Conservation (phyloP, 1,140 invertebrate species). For the Saxidomus purpurata region DNA sequence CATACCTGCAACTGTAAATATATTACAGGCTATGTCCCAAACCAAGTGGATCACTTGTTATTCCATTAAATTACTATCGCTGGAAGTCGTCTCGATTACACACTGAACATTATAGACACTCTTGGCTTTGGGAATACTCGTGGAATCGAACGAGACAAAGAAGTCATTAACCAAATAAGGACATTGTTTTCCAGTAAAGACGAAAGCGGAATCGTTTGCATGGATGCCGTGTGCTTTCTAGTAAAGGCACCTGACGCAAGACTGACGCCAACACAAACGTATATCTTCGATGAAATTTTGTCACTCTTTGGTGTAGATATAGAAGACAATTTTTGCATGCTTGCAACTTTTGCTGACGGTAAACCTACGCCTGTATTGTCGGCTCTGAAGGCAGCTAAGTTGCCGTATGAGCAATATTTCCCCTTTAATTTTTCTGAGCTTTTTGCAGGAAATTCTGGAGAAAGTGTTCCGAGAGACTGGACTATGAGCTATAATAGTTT, state of each 20-base stretch:
- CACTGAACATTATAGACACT: constrained; percentile 62
- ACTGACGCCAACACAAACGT: constrained; percentile 49
- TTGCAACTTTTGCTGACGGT: constrained; percentile 71
- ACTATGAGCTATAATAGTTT: constrained; percentile 25
- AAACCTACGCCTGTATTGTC: constrained; percentile 63
- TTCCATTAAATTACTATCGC: not conserved
- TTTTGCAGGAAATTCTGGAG: constrained; percentile 7
- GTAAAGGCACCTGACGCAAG: constrained; percentile 12
- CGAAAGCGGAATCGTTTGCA: constrained; percentile 34
- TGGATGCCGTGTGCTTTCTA: constrained; percentile 65
- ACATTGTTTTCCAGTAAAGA: constrained; percentile 43
- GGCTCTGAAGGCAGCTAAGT: constrained; percentile 52
- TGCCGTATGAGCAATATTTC: constrained; percentile 53
- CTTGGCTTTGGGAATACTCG: constrained; percentile 53
- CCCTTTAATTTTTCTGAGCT: constrained; percentile 3
- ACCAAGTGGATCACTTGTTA: constrained; percentile 60
- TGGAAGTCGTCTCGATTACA: constrained; percentile 40
- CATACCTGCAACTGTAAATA: no score
- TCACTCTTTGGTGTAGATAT: constrained; percentile 74
- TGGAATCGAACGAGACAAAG: constrained; percentile 61
- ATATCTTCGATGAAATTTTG: constrained; percentile 69
- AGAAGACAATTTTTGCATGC: constrained; percentile 67
- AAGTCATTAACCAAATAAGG: constrained; percentile 57
- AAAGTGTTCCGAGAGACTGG: constrained; percentile 46
- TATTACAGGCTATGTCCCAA: constrained; percentile 38